phyloP scores from a whole-genome alignment of 2,888 invertebrate genomes.

The Dolichopus griseipennis region DNA sequence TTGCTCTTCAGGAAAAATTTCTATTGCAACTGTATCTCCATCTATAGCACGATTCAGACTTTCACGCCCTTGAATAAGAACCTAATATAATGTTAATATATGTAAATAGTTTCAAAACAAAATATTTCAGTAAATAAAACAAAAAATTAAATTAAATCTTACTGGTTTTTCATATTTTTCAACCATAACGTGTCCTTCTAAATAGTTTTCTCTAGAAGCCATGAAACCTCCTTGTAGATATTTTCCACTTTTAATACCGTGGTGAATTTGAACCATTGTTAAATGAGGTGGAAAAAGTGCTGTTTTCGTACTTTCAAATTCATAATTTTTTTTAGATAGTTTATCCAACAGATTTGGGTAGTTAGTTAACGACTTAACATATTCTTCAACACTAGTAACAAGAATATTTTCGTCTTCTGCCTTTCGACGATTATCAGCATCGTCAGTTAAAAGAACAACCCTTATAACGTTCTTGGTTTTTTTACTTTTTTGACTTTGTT shows the following conservation, averaged over 20 bases:
- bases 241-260: conserved; percentile 67
- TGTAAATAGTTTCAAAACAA: conserved; percentile 14
- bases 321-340: conserved; percentile 59
- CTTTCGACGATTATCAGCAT: conserved; percentile 63
- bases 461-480: conserved; percentile 43
- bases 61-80: conserved; percentile 74
- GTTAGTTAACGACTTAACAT: conserved; percentile 63
- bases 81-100: conserved; percentile 42
- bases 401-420: conserved; percentile 62
- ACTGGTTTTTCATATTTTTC: conserved; percentile 72
- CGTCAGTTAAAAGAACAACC: conserved; percentile 76
- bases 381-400: conserved; percentile 58
- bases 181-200: conserved; percentile 81
- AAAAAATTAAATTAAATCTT: conserved; percentile 33
- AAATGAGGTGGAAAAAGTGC: conserved; percentile 79
- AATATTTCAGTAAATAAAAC: conserved; percentile 17
- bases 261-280: conserved; percentile 64
- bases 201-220: conserved; percentile 86
- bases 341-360: conserved; percentile 70
- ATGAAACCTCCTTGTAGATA: conserved; percentile 72
- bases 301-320: conserved; percentile 50
- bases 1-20: conserved; percentile 75
- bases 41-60: conserved; percentile 90
- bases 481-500: conserved; percentile 30
- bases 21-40: conserved; percentile 86